Evolutionary conservation across 1,140 invertebrate species (phyloP).

Genomic region (Neotoxoptera formosana): DNA sequence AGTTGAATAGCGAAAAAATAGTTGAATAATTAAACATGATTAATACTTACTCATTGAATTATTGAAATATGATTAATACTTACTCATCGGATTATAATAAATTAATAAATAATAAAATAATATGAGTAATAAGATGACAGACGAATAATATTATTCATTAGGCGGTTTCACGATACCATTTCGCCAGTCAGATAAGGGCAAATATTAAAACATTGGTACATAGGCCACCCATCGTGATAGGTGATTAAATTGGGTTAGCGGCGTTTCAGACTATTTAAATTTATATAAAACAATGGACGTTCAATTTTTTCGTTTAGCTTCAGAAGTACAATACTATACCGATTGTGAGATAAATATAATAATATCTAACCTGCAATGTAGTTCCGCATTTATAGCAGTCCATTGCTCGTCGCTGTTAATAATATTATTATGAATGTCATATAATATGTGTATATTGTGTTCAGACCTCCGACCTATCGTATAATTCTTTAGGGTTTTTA

Average conservation of each 20-base stretch:
- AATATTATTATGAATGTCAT: background rate
- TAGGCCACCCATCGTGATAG: background rate
- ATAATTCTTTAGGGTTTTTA: constrained; percentile 52
- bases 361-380: background rate
- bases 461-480: background rate
- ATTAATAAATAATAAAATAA: no score
- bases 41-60: no score
- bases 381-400: background rate
- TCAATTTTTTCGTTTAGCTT: background rate
- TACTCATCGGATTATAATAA: no score
- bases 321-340: no score
- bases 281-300: background rate
- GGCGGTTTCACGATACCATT: background rate
- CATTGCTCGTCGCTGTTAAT: background rate
- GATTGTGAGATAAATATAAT: background rate
- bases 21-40: no score
- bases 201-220: background rate
- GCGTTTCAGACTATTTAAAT: background rate
- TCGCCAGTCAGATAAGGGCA: background rate
- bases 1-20: background rate
- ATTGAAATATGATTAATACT: no score
- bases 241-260: background rate
- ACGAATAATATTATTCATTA: background rate
- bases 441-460: background rate
- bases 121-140: background rate